These are phyloP conservation scores for Pararge aegeria DNA, from an alignment of 1,140 invertebrate genomes.

Conservation along the genomic window DNA sequence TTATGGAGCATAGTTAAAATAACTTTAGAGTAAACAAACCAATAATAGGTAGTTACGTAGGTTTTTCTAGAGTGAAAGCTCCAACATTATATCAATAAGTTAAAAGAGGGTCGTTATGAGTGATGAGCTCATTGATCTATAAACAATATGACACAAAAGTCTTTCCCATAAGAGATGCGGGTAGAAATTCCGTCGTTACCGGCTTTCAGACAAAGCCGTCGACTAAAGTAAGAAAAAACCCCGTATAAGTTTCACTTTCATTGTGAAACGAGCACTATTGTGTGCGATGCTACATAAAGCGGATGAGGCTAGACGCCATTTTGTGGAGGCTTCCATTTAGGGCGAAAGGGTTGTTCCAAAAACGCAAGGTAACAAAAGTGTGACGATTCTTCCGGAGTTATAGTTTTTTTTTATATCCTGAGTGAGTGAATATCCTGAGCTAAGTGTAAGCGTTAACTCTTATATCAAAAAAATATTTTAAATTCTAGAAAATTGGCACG, in stretches of 20 bases:
- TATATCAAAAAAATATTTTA: too few species aligned
- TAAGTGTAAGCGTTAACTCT: too few species aligned
- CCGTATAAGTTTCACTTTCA: constrained; percentile 65
- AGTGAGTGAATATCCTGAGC: not conserved
- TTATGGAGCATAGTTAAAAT: too few species aligned
- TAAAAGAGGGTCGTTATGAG: not conserved
- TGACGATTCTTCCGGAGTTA: not conserved
- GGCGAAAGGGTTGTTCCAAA: constrained; percentile 15
- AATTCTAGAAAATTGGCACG: too few species aligned
- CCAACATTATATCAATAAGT: not conserved
- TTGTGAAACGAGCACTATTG: constrained; percentile 55
- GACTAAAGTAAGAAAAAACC: constrained; percentile 51
- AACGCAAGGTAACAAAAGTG: not conserved
- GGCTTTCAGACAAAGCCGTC: constrained; percentile 45
- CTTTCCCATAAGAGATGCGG: constrained; percentile 38
- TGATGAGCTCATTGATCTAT: constrained; percentile 21
- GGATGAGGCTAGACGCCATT: constrained; percentile 48
- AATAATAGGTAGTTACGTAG: too few species aligned
- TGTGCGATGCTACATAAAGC: constrained; percentile 42
- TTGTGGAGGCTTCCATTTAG: constrained; percentile 34
- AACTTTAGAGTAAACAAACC: too few species aligned
- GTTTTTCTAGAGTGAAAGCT: constrained; percentile 1
- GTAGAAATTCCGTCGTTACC: constrained; percentile 25
- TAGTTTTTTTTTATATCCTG: not conserved
- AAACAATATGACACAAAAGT: constrained; percentile 36